These are phyloP conservation scores for Rhagophthalmus giganteus DNA, from an alignment of 2,888 invertebrate species.

Conservation along the genomic window DNA sequence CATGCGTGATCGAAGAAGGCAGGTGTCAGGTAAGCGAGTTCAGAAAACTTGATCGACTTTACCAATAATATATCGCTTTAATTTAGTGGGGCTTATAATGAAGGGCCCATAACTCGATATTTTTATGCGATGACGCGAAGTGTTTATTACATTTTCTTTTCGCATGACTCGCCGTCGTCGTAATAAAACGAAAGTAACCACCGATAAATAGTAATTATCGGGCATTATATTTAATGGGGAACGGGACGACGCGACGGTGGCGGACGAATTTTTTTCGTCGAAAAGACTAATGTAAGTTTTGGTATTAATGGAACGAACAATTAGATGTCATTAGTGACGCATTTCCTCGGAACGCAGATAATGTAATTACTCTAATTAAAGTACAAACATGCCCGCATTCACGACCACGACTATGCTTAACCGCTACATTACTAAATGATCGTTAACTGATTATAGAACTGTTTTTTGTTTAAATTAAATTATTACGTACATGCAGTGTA, in stretches of 20 bases:
- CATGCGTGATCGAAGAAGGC: conserved; percentile 46
- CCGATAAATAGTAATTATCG: conserved; percentile 29
- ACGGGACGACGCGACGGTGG: no score
- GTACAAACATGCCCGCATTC: conserved; percentile 36
- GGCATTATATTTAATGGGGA: conserved; percentile 26
- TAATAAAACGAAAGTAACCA: conserved; percentile 14
- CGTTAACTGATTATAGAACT: no score
- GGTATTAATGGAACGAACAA: conserved; percentile 41
- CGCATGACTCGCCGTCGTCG: conserved; percentile 35
- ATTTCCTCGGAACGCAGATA: conserved; percentile 50
- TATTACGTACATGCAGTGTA: no score
- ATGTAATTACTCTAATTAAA: conserved; percentile 43
- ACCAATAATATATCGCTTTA: conserved; percentile 39
- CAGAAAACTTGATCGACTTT: conserved; percentile 43
- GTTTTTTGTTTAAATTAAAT: no score
- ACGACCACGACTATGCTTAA: conserved; percentile 21
- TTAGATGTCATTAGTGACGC: conserved; percentile 50
- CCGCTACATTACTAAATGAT: conserved; percentile 2
- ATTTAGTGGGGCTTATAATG: conserved; percentile 36
- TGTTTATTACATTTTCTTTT: conserved; percentile 43
- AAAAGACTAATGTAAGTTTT: no score
- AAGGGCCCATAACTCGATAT: conserved; percentile 35
- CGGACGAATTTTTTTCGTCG: no score
- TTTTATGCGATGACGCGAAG: conserved; percentile 39
- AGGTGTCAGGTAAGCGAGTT: conserved; percentile 44